Conservation (phyloP, 2,888 invertebrate species). For the Panopea generosa region DNA sequence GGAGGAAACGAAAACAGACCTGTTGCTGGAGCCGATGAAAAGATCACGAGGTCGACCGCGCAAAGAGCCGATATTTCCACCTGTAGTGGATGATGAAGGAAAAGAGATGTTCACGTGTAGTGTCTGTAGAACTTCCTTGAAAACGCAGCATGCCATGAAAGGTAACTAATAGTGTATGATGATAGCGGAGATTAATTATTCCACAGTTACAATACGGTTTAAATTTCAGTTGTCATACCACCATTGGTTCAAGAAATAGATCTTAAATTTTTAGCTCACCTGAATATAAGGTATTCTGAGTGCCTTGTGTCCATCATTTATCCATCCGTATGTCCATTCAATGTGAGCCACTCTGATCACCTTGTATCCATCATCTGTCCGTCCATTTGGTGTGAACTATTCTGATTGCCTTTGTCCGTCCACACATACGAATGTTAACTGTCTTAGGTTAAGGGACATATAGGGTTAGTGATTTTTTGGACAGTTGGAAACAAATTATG, state of each 20-base stretch:
- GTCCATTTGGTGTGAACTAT: too few species aligned
- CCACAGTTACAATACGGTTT: too few species aligned
- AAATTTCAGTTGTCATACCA: too few species aligned
- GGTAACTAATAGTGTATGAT: constrained; percentile 26
- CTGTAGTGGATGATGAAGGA: constrained; percentile 24
- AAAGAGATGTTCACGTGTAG: constrained; percentile 34
- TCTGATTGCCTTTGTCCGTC: too few species aligned
- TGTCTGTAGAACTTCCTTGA: constrained; percentile 24
- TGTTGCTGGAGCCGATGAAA: background rate
- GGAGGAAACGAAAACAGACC: background rate
- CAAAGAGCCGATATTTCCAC: constrained; percentile 26
- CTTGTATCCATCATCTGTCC: too few species aligned
- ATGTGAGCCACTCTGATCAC: background rate
- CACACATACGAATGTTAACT: too few species aligned
- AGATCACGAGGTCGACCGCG: constrained; percentile 35
- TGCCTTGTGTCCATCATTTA: background rate
- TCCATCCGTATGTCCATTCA: background rate
- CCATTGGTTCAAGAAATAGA: too few species aligned
- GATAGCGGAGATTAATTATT: too few species aligned
- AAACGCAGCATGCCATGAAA: constrained; percentile 46
- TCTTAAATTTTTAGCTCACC: background rate
- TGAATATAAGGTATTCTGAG: background rate
- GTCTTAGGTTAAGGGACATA: too few species aligned
- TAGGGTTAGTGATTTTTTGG: too few species aligned
- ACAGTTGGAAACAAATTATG: too few species aligned